phyloP scores from a whole-genome alignment of 2,113 vertebrate genomes.

The Chauna torquata region DNA sequence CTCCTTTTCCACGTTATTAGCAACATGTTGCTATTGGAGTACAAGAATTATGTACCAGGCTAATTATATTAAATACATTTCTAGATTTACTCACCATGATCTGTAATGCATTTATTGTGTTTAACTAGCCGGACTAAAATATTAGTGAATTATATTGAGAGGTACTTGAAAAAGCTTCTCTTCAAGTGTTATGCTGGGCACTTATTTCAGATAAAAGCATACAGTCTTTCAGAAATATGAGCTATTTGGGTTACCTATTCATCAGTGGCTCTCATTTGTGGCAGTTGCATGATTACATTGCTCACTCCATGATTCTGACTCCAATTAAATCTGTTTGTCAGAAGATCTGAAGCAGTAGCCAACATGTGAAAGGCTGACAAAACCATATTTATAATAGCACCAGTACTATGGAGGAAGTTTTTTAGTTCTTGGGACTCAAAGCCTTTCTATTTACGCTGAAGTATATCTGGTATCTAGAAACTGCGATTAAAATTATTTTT shows the following conservation, averaged over 20 bases:
- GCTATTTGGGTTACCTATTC: neutral
- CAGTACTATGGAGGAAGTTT: neutral
- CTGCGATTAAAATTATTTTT: neutral
- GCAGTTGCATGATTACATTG: neutral
- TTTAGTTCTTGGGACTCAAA: neutral
- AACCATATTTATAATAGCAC: neutral
- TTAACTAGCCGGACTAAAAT: neutral
- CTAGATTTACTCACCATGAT: neutral
- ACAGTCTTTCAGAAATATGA: neutral
- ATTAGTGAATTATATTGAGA: neutral
- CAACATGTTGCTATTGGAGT: neutral
- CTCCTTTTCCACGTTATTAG: neutral
- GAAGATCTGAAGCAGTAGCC: neutral
- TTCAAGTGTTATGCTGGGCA: neutral
- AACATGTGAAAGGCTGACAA: neutral
- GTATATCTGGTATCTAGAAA: neutral
- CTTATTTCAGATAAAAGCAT: neutral
- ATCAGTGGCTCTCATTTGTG: neutral
- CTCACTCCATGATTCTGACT: neutral
- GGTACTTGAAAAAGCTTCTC: neutral
- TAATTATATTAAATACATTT: neutral
- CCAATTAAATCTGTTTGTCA: neutral
- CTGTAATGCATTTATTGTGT: neutral
- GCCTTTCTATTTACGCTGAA: too few species aligned
- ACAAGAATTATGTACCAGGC: neutral